Conservation (phyloP, 2,797 vertebrate species). For the Emys orbicularis region DNA sequence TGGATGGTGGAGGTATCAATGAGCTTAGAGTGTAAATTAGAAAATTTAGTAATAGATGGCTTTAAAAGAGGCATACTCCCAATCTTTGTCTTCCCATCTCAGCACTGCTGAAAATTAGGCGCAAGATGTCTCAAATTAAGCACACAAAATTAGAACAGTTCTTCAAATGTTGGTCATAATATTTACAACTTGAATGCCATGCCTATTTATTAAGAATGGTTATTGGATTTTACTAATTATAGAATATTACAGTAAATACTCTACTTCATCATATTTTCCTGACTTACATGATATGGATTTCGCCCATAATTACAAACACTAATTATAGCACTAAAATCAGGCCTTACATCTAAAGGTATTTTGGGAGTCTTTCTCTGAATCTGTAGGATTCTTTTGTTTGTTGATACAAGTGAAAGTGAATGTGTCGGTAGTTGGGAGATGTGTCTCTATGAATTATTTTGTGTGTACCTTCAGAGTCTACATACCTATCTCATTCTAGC, state of each 20-base stretch:
- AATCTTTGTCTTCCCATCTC: neutral
- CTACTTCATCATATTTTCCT: neutral
- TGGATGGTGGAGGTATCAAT: neutral
- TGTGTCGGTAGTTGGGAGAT: too few relatives aligned
- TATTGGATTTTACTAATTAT: neutral
- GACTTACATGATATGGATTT: neutral
- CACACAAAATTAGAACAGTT: neutral
- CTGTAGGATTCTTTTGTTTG: neutral
- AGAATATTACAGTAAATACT: neutral
- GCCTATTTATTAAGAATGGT: neutral
- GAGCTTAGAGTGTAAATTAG: neutral
- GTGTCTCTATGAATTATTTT: neutral
- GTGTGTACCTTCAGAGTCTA: neutral
- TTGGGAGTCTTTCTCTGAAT: neutral
- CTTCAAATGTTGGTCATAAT: accelerated
- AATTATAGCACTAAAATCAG: neutral
- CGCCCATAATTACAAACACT: neutral
- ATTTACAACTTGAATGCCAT: neutral
- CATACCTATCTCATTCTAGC: neutral
- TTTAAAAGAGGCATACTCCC: neutral
- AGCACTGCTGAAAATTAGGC: neutral
- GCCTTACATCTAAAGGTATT: neutral
- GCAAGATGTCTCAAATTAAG: neutral
- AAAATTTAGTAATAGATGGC: neutral
- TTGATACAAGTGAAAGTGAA: neutral